phyloP scores from a whole-genome alignment of 2,888 invertebrate genomes.

The Dromius quadrimaculatus region DNA sequence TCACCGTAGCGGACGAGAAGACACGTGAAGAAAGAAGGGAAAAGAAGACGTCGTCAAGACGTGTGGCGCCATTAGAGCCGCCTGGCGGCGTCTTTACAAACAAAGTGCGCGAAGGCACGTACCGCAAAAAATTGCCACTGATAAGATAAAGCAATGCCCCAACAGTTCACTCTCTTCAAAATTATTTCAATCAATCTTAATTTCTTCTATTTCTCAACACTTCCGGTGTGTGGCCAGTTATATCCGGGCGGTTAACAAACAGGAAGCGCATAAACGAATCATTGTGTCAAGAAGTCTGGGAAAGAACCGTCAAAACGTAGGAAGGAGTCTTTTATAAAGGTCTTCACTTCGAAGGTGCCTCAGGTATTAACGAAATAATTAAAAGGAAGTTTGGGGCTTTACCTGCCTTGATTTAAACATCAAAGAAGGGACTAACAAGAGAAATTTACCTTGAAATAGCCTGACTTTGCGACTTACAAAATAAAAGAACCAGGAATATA shows the following conservation, averaged over 20 bases:
- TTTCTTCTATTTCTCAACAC: background rate
- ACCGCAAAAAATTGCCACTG: background rate
- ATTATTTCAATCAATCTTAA: conserved; percentile 9
- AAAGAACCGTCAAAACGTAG: background rate
- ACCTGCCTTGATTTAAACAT: conserved; percentile 23
- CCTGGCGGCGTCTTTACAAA: too few species aligned
- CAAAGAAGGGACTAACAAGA: conserved; percentile 16
- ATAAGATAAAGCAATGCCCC: background rate
- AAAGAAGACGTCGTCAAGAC: too few species aligned
- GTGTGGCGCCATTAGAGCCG: too few species aligned
- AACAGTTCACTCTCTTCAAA: background rate
- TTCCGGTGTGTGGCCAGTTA: conserved; percentile 20
- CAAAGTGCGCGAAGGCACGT: too few species aligned
- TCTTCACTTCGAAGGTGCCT: conserved; percentile 15
- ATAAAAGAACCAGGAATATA: too few species aligned
- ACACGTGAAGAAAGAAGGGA: too few species aligned
- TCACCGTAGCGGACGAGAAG: too few species aligned
- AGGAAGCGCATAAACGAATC: conserved; percentile 50
- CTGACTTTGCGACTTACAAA: background rate
- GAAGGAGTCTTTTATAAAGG: conserved; percentile 7
- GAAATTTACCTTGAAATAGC: conserved; percentile 4
- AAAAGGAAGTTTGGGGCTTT: conserved; percentile 12
- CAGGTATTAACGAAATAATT: conserved; percentile 33
- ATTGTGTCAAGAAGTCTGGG: conserved; percentile 41
- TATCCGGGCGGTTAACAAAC: conserved; percentile 27